Evolutionary conservation across 2,113 vertebrate species (phyloP).

Genomic region (Sphyrna mokarran): DNA sequence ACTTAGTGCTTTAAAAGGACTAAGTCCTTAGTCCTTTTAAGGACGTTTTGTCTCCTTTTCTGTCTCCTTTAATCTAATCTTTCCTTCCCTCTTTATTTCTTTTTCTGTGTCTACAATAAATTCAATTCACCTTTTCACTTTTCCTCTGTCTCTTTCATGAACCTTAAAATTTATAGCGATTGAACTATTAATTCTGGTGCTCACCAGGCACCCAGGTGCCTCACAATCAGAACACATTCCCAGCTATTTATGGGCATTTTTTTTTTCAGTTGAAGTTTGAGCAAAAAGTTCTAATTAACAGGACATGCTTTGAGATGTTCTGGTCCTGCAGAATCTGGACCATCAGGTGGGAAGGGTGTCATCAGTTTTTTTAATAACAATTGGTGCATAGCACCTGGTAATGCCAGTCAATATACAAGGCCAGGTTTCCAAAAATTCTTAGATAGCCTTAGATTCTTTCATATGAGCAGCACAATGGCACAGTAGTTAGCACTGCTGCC

Average conservation of each 20-base stretch:
- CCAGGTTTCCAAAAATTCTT: no score
- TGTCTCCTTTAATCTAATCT: background rate
- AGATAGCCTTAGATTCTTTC: background rate
- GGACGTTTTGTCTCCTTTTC: background rate
- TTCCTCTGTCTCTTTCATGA: background rate
- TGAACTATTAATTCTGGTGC: background rate
- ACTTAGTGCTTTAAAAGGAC: background rate
- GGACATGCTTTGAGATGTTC: background rate
- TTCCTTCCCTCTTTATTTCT: background rate
- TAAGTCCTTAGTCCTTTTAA: no score
- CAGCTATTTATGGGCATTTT: background rate
- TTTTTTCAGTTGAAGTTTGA: background rate
- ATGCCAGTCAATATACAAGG: background rate
- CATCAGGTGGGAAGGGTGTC: background rate
- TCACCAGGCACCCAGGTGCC: background rate
- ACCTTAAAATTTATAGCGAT: background rate
- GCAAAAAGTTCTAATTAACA: background rate
- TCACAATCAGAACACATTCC: background rate
- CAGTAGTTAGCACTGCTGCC: no score
- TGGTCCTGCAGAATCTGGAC: background rate
- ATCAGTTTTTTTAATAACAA: background rate
- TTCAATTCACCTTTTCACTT: background rate
- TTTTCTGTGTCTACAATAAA: background rate
- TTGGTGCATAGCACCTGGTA: background rate
- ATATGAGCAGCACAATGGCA: no score